Evolutionary conservation across 1,140 invertebrate species (phyloP).

Genomic region (Lamellibrachia luymesi): DNA sequence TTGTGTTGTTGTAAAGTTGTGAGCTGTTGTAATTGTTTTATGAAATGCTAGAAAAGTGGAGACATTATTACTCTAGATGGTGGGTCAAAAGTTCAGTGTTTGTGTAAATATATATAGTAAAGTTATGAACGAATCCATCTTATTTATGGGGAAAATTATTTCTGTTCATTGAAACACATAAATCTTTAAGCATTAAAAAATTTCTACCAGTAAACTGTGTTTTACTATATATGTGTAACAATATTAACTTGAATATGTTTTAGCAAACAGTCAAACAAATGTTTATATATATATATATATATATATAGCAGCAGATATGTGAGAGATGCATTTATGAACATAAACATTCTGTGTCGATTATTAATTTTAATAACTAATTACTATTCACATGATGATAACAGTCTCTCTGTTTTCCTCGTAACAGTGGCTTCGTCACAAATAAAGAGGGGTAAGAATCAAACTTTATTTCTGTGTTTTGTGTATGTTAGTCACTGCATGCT

Average conservation of each 20-base stretch:
- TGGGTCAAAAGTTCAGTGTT: slow-evolving; percentile 4
- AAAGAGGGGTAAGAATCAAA: neutral
- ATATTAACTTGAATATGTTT: too few species aligned
- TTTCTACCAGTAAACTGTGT: too few species aligned
- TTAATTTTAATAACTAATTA: neutral
- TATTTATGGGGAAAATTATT: neutral
- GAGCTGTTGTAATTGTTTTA: neutral
- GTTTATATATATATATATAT: too few species aligned
- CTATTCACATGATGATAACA: neutral
- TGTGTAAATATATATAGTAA: neutral
- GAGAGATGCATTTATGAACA: neutral
- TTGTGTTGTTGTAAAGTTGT: neutral
- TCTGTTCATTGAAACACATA: neutral
- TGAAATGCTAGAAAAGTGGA: neutral
- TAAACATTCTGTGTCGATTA: neutral
- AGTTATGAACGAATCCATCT: neutral
- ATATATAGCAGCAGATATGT: too few species aligned
- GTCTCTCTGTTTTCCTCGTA: neutral
- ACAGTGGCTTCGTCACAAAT: neutral
- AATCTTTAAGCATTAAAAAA: too few species aligned
- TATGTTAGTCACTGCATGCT: neutral
- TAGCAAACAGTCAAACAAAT: neutral
- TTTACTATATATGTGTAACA: too few species aligned
- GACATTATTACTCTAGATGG: neutral
- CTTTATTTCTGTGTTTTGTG: slow-evolving; percentile 5